Conservation (phyloP, 2,888 invertebrate genomes). For the Cephus rjabovi region DNA sequence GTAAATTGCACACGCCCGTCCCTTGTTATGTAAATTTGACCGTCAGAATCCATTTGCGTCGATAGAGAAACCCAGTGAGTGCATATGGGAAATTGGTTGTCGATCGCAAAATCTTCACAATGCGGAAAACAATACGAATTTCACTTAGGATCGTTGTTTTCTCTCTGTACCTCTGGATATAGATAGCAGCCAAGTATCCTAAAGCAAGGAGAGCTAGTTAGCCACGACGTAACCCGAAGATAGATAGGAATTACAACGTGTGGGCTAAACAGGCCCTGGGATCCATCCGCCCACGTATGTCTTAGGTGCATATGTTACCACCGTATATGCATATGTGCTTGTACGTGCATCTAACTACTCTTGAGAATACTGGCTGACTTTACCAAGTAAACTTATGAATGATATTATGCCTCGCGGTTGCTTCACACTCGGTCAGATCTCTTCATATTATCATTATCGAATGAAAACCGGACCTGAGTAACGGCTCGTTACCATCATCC, state of each 20-base stretch:
- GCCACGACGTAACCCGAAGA: not conserved
- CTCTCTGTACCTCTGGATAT: not conserved
- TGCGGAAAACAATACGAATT: not conserved
- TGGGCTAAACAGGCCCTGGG: slow-evolving; percentile 22
- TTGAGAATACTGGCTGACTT: slow-evolving; percentile 4
- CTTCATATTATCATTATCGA: slow-evolving; percentile 45
- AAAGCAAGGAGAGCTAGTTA: not conserved
- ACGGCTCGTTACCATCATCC: slow-evolving; percentile 24
- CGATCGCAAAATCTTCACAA: not conserved
- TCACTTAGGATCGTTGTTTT: not conserved
- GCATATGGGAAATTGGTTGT: not conserved
- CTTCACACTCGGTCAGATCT: slow-evolving; percentile 41
- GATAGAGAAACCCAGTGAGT: not conserved
- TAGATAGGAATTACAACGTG: slow-evolving; percentile 19
- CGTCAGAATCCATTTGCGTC: not conserved
- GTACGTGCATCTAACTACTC: not conserved
- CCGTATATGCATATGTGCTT: not conserved
- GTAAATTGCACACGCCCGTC: slow-evolving; percentile 41
- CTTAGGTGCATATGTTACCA: not conserved
- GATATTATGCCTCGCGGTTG: slow-evolving; percentile 44
- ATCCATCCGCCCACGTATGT: slow-evolving; percentile 15
- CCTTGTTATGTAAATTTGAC: slow-evolving; percentile 43
- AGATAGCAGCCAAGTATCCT: not conserved
- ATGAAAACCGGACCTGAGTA: slow-evolving; percentile 39
- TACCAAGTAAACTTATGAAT: slow-evolving; percentile 36